A percentile compares a stretch with the other conserved stretches of the same genome.
These are phyloP conservation scores for Potorous gilbertii DNA, from an alignment of 2,797 vertebrate species.

Conservation along the genomic window DNA sequence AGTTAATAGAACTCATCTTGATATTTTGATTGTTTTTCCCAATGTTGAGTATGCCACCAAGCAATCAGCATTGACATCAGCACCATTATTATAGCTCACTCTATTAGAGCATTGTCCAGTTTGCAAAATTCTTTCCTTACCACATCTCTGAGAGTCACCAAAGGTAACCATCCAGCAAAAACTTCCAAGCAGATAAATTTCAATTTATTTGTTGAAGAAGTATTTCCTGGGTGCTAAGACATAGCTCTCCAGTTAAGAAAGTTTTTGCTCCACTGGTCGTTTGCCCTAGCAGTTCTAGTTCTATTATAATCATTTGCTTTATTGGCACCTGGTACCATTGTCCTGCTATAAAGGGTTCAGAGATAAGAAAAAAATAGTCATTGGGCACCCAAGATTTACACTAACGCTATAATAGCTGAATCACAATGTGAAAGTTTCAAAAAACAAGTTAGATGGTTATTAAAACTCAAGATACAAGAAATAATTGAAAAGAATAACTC, in stretches of 20 bases:
- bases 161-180: constrained; percentile 51
- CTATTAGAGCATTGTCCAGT: background rate
- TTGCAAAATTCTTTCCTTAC: background rate
- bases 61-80: background rate
- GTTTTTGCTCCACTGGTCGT: constrained; percentile 56
- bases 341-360: constrained; percentile 8
- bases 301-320: constrained; percentile 11
- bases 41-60: constrained; percentile 15
- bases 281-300: constrained; percentile 48
- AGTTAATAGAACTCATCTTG: constrained; percentile 61
- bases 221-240: constrained; percentile 31
- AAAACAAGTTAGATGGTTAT: constrained; percentile 17
- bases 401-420: constrained; percentile 27
- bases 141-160: background rate
- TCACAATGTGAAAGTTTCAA: constrained; percentile 36
- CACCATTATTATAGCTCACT: background rate
- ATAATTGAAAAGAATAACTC: constrained; percentile 32
- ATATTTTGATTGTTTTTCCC: constrained; percentile 36
- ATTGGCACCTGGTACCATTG: constrained; percentile 26
- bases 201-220: constrained; percentile 57
- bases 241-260: constrained; percentile 22
- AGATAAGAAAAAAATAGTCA: background rate
- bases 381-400: constrained; percentile 26
- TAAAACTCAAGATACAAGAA: constrained; percentile 11
- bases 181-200: constrained; percentile 64